phyloP scores from a whole-genome alignment of 2,113 vertebrate genomes.

The Amphiprion ocellaris region DNA sequence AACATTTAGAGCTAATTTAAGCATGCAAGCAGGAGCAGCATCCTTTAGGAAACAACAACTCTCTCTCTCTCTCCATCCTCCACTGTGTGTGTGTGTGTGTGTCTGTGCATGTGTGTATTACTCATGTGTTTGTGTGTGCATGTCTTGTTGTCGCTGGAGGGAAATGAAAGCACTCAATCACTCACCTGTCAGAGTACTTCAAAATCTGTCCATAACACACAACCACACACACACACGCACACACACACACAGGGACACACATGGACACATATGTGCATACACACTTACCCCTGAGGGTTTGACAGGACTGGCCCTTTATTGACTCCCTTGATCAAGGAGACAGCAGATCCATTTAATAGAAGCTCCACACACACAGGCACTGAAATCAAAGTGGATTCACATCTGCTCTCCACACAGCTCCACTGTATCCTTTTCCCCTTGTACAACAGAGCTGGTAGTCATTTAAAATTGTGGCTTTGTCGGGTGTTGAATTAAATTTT shows the following conservation, averaged over 20 bases:
- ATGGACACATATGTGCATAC: slow-evolving; percentile 63
- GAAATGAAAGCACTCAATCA: slow-evolving; percentile 85
- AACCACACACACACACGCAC: slow-evolving; percentile 62
- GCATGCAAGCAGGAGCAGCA: slow-evolving; percentile 81
- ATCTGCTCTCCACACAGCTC: slow-evolving; percentile 71
- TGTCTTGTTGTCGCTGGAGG: slow-evolving; percentile 76
- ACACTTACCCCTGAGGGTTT: slow-evolving; percentile 76
- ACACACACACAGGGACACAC: slow-evolving; percentile 35
- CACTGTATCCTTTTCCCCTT: slow-evolving; percentile 52
- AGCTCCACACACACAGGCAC: slow-evolving; percentile 47
- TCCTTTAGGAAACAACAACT: slow-evolving; percentile 83
- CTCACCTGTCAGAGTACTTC: slow-evolving; percentile 82
- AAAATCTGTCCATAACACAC: slow-evolving; percentile 70
- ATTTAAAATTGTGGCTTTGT: slow-evolving; percentile 51
- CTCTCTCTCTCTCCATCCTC: slow-evolving; percentile 56
- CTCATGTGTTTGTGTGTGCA: slow-evolving; percentile 52
- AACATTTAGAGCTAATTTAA: slow-evolving; percentile 88
- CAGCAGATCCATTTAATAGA: slow-evolving; percentile 84
- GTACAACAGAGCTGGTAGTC: slow-evolving; percentile 52
- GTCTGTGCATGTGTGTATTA: neutral
- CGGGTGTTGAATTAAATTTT: slow-evolving; percentile 47
- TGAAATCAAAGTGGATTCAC: slow-evolving; percentile 77
- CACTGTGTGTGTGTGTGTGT: slow-evolving; percentile 34
- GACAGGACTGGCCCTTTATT: slow-evolving; percentile 82
- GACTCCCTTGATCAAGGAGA: slow-evolving; percentile 84